Base-by-base conservation (phyloP, 2,888 invertebrate genomes). In the Vandiemenella viatica region DNA sequence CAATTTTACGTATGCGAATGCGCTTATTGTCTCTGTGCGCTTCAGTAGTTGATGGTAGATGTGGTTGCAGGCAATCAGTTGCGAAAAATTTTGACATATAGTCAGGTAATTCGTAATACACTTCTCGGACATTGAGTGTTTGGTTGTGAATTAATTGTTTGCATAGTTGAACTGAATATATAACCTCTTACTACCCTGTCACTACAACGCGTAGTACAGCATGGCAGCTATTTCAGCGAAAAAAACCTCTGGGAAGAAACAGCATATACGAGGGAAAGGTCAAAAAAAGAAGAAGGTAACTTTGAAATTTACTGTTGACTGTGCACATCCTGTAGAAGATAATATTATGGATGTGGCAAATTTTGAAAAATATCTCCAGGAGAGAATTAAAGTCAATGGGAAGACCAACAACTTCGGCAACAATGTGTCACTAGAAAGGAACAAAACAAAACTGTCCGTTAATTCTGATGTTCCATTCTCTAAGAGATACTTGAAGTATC, bases 281-380 rank as follows among this genome's bases (percentile, higher is more conserved):
- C 73, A 80, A 59, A 88, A 88, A 68, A 96, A 95, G 76, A 93
- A 95, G 83, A 91, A 91, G 77, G 84, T 88, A 47, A 78, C 83
- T 45, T 70, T 92, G 48, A 90, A 86, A 63, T 98, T 93, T 70
- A 79, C 82, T 56, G 87, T 98, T 63, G 98, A 99, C 69, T 99
- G 97, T 76, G 95, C 95, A 57, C 95, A 96, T 69, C 98, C 98
- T 48, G 96, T 95, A 23, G 98, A 99, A 68, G 98, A 99, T 72
- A 95, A 92, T 66, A 96, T 99, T 67, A 83, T 99, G 77, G 96
- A 97, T 73, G 89, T 92, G 53, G 81, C 80, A 21, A 93, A 90
- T 71, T 98, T 98, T 68, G 91, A 91, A 79, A 83, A 85, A 63
- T 92, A 90, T 68, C 68, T 92, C 55, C 81, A 84, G 66, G 85